These are phyloP conservation scores for Volucella zonaria DNA, from an alignment of 2,888 invertebrate species.

Conservation along the genomic window DNA sequence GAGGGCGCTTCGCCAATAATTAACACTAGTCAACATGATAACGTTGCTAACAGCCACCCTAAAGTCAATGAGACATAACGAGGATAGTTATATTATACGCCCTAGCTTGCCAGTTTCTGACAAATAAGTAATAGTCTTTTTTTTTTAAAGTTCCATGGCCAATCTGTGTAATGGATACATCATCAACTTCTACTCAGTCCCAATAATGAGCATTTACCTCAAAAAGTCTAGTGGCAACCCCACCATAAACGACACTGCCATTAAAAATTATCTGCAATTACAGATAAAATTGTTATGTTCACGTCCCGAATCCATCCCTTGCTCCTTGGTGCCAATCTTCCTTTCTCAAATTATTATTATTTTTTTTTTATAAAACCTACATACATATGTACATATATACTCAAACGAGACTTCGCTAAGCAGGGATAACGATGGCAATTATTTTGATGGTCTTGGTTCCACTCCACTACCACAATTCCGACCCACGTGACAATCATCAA, in stretches of 20 bases:
- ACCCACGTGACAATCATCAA: conserved; percentile 60
- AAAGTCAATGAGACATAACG: too few relatives aligned
- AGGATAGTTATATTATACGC: too few relatives aligned
- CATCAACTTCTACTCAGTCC: background rate
- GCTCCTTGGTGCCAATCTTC: conserved; percentile 23
- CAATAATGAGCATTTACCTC: background rate
- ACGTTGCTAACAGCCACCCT: too few relatives aligned
- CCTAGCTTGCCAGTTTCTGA: too few relatives aligned
- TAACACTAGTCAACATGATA: too few relatives aligned
- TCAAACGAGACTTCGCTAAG: background rate
- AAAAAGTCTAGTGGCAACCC: background rate
- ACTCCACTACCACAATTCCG: conserved; percentile 12
- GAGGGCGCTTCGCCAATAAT: too few relatives aligned
- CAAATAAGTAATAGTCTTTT: too few relatives aligned
- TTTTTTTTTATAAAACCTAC: background rate
- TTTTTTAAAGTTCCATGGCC: too few relatives aligned
- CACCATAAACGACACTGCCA: background rate
- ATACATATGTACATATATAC: background rate
- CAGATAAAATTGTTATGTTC: conserved; percentile 38
- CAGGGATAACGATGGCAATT: conserved; percentile 53
- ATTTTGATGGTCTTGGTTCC: conserved; percentile 45
- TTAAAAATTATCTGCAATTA: conserved; percentile 38
- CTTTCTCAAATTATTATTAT: background rate
- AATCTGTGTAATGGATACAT: too few relatives aligned
- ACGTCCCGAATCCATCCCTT: conserved; percentile 1